Percentiles rank a stretch among this genome's conserved stretches.
Evolutionary conservation across 2,888 invertebrate genomes (phyloP).

Genomic region (Cylloceria caligata): DNA sequence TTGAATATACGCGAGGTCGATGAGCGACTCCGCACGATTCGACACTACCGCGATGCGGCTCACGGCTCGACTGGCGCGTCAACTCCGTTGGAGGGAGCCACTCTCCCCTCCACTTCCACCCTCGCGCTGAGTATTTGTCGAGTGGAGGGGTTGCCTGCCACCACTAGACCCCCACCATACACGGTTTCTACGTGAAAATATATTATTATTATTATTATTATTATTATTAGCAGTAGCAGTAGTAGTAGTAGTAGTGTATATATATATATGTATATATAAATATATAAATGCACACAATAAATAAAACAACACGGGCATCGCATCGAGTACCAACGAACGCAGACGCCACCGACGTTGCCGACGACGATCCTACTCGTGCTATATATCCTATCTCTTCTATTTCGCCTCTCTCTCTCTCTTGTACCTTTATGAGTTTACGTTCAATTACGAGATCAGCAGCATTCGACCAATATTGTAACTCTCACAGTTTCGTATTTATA

Average conservation of each 20-base stretch:
- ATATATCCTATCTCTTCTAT: constrained; percentile 28
- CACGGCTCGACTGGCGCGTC: constrained; percentile 81
- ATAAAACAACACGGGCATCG: constrained; percentile 1
- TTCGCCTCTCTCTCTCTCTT: constrained; percentile 8
- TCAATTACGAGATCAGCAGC: constrained; percentile 1
- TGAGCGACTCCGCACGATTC: constrained; percentile 51
- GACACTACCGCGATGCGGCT: constrained; percentile 80
- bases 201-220: no score
- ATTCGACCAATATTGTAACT: constrained; percentile 23
- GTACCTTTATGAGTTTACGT: not conserved
- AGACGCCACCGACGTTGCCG: constrained; percentile 52
- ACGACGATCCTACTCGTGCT: constrained; percentile 17
- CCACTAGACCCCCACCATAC: constrained; percentile 13
- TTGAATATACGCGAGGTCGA: constrained; percentile 48
- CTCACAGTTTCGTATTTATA: not conserved
- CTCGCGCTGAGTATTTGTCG: constrained; percentile 40
- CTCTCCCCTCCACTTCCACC: constrained; percentile 69
- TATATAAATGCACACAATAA: not conserved
- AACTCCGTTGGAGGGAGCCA: constrained; percentile 79
- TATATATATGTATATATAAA: not conserved
- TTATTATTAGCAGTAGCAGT: no score
- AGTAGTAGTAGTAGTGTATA: no score
- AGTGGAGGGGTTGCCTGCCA: constrained; percentile 40
- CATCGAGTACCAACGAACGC: constrained; percentile 43
- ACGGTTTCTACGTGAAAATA: not conserved